Conservation (phyloP, 2,888 invertebrate genomes). For the Melanotus villosus region DNA sequence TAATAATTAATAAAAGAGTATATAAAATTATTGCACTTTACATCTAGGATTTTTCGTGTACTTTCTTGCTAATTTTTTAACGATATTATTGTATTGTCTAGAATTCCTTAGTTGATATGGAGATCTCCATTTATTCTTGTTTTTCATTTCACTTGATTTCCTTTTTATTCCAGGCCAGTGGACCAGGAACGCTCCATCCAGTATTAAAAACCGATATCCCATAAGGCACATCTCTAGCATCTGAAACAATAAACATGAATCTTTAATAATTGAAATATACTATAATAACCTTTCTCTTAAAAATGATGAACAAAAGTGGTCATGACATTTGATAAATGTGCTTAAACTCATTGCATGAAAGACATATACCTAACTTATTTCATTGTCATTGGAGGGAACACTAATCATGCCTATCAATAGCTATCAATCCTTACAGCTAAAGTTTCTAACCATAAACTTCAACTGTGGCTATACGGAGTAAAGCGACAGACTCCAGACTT, state of each 20-base stretch:
- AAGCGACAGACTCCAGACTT: no score
- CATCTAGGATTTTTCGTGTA: constrained; percentile 69
- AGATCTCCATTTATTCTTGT: constrained; percentile 60
- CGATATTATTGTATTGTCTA: constrained; percentile 70
- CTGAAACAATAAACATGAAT: constrained; percentile 65
- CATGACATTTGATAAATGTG: no score
- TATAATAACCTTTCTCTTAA: constrained; percentile 32
- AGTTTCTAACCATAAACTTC: no score
- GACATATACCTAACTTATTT: no score
- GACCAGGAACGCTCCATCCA: constrained; percentile 82
- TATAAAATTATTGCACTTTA: constrained; percentile 59
- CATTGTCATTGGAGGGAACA: no score
- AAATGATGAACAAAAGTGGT: no score
- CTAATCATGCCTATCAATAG: no score
- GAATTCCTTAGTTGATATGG: constrained; percentile 66
- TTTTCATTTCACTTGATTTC: constrained; percentile 61
- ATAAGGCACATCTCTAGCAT: constrained; percentile 84
- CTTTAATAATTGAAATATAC: background rate
- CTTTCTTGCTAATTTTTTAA: constrained; percentile 67
- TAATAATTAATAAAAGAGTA: constrained; percentile 14
- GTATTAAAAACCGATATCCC: constrained; percentile 79
- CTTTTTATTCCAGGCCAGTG: constrained; percentile 77
- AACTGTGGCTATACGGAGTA: no score
- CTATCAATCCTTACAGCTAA: no score
- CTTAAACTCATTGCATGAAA: no score